Evolutionary conservation across 2,888 invertebrate species (phyloP).

Genomic region (Ophion ellenae): DNA sequence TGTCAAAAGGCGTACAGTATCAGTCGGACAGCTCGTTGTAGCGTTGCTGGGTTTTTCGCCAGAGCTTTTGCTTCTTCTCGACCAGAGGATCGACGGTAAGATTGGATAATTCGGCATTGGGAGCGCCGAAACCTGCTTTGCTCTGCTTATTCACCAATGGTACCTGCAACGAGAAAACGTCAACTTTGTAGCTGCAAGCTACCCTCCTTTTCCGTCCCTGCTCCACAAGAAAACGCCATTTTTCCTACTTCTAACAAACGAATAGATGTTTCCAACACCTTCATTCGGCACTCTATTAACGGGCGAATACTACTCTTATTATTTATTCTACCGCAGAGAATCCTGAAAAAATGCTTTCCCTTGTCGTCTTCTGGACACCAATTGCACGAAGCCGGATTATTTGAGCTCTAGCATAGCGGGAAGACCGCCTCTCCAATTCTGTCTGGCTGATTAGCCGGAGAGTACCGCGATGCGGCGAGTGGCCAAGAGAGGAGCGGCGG

Average conservation of each 20-base stretch:
- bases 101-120: slow-evolving; percentile 77
- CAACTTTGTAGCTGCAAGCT: neutral
- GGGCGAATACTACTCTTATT: slow-evolving; percentile 47
- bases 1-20: slow-evolving; percentile 5
- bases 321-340: slow-evolving; percentile 23
- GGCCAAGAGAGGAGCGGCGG: slow-evolving; percentile 3
- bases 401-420: neutral
- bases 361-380: too few relatives aligned
- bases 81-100: slow-evolving; percentile 73
- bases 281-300: neutral
- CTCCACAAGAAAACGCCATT: neutral
- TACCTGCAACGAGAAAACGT: slow-evolving; percentile 84
- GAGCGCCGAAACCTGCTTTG: slow-evolving; percentile 87
- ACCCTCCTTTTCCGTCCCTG: too few relatives aligned
- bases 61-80: slow-evolving; percentile 81
- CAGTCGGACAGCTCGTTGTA: slow-evolving; percentile 80
- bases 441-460: slow-evolving; percentile 63
- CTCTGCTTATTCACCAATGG: slow-evolving; percentile 86
- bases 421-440: slow-evolving; percentile 39
- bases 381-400: too few relatives aligned
- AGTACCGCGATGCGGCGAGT: slow-evolving; percentile 37
- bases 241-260: neutral
- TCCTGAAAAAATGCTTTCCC: neutral
- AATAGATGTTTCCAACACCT: neutral
- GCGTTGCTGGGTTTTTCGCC: slow-evolving; percentile 83